Evolutionary conservation across 2,888 invertebrate species (phyloP).

Genomic region (Ommatoiulus sabulosus): DNA sequence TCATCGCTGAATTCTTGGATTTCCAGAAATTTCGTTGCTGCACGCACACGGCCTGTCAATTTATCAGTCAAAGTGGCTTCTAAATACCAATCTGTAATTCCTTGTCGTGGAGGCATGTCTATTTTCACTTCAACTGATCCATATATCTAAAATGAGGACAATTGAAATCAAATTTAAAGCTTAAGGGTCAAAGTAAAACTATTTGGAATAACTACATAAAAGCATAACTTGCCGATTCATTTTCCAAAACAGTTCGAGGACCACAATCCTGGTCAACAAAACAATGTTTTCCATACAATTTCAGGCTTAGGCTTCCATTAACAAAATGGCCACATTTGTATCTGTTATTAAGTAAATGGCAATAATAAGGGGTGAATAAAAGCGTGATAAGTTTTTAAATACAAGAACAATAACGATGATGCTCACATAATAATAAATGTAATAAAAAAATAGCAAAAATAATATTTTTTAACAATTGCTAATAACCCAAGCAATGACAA

Average conservation of each 20-base stretch:
- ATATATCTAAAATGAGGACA: not conserved
- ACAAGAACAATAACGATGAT: no score
- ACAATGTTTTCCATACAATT: not conserved
- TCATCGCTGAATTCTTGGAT: not conserved
- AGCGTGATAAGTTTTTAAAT: no score
- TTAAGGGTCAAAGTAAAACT: not conserved
- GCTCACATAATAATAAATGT: no score
- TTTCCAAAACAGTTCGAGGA: slow-evolving; percentile 13
- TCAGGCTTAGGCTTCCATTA: not conserved
- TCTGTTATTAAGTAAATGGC: not conserved
- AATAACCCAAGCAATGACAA: no score
- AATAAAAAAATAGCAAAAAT: no score
- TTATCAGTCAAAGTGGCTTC: slow-evolving; percentile 37
- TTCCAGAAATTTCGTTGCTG: not conserved
- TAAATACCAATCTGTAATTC: slow-evolving; percentile 15
- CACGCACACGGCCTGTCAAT: slow-evolving; percentile 21
- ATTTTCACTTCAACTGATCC: slow-evolving; percentile 6
- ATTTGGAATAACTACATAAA: not conserved
- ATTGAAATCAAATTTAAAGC: not conserved
- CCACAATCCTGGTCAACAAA: slow-evolving; percentile 18
- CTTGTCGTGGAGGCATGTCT: not conserved
- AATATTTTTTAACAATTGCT: no score
- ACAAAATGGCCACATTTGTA: slow-evolving; percentile 49
- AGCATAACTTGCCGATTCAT: not conserved
- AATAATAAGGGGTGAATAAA: no score